Percentiles rank a stretch among this genome's conserved stretches.
Evolutionary conservation across 2,113 vertebrate species (phyloP).

Genomic region (Hippocampus comes): DNA sequence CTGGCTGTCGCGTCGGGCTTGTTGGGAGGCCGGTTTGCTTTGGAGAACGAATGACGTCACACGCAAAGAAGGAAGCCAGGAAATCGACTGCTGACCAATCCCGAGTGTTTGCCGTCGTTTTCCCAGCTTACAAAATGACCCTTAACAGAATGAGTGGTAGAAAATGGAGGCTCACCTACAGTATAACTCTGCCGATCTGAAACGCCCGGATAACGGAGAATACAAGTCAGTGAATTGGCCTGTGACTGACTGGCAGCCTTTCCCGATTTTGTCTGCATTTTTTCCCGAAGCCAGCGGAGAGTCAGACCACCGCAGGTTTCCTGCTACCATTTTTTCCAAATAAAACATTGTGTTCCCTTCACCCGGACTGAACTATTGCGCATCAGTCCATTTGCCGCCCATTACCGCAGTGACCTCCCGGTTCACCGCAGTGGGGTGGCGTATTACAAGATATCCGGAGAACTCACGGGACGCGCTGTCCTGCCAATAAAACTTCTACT

Average conservation of each 20-base stretch:
- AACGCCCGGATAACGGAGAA: too few relatives aligned
- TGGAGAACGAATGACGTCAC: conserved; percentile 31
- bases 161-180: neutral
- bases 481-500: conserved; percentile 23
- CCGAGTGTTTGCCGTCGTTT: neutral
- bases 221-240: too few relatives aligned
- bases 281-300: neutral
- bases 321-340: neutral
- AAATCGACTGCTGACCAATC: neutral
- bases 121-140: neutral
- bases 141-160: neutral
- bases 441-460: neutral
- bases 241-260: neutral
- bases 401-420: conserved; percentile 1
- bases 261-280: neutral
- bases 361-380: neutral
- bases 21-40: conserved; percentile 45
- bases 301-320: neutral
- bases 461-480: conserved; percentile 6
- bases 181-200: neutral
- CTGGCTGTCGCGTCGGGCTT: conserved; percentile 35
- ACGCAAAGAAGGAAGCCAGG: conserved; percentile 2
- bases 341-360: neutral
- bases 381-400: conserved; percentile 7
- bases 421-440: neutral